Evolutionary conservation across 2,797 vertebrate genomes (phyloP).

Genomic region (Fistularia commersonii): DNA sequence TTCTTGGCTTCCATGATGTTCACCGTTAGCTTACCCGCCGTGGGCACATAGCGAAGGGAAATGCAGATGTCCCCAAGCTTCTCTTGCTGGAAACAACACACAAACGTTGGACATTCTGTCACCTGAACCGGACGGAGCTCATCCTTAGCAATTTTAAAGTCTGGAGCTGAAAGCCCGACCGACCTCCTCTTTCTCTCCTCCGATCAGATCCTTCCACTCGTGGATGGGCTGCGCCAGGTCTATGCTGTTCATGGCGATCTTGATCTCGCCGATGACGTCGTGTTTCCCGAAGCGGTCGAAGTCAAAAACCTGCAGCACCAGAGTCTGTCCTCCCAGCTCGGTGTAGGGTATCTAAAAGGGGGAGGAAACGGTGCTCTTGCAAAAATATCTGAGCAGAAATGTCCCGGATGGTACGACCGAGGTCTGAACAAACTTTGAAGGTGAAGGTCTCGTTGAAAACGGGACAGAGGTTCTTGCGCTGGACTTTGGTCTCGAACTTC

Average conservation of each 20-base stretch:
- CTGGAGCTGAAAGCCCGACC: no score
- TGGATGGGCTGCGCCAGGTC: constrained; percentile 81
- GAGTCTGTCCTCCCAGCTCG: constrained; percentile 84
- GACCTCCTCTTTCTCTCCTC: constrained; percentile 85
- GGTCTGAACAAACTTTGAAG: constrained; percentile 77
- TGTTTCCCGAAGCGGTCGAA: constrained; percentile 92
- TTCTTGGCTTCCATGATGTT: constrained; percentile 90
- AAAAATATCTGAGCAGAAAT: not conserved
- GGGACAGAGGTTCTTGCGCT: constrained; percentile 86
- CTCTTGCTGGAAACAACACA: constrained; percentile 74
- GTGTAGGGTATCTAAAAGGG: constrained; percentile 79
- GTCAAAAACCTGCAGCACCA: constrained; percentile 87
- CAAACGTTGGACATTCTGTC: not conserved
- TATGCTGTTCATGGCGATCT: constrained; percentile 83
- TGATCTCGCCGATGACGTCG: constrained; percentile 85
- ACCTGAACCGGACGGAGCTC: not conserved
- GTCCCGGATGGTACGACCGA: no score
- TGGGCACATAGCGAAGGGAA: constrained; percentile 89
- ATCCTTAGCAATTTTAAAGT: not conserved
- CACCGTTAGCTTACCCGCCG: constrained; percentile 85
- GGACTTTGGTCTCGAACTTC: constrained; percentile 88
- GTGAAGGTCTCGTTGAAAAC: constrained; percentile 87
- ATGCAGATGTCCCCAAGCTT: constrained; percentile 89
- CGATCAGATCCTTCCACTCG: constrained; percentile 80
- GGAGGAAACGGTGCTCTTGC: not conserved